Evolutionary conservation across 2,888 invertebrate genomes (phyloP).

Genomic region (Mesoligia furuncula): DNA sequence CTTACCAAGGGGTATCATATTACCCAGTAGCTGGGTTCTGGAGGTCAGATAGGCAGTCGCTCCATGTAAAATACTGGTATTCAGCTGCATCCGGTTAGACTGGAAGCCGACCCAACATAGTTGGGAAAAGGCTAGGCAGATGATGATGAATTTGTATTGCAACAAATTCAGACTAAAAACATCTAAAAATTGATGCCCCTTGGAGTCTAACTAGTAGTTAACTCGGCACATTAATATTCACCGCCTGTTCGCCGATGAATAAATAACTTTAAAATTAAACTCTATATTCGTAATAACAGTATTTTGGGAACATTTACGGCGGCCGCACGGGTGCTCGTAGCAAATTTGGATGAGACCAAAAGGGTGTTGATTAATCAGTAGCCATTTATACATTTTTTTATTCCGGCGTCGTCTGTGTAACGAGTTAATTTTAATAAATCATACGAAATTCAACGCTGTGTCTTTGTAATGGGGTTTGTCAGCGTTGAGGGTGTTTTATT

Average conservation of each 20-base stretch:
- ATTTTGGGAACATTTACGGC: slow-evolving; percentile 44
- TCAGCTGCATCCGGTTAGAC: too few relatives aligned
- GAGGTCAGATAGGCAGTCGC: too few relatives aligned
- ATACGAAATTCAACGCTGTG: slow-evolving; percentile 57
- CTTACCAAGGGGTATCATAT: too few relatives aligned
- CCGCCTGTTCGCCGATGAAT: slow-evolving; percentile 44
- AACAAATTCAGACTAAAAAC: slow-evolving; percentile 9
- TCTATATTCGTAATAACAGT: slow-evolving; percentile 55
- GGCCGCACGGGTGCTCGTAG: slow-evolving; percentile 37
- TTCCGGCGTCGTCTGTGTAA: slow-evolving; percentile 42
- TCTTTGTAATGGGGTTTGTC: slow-evolving; percentile 49
- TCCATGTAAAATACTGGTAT: too few relatives aligned
- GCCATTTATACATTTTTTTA: slow-evolving; percentile 61
- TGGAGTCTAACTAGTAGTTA: slow-evolving; percentile 46
- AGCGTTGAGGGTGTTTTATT: slow-evolving; percentile 49
- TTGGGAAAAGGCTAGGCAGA: too few relatives aligned
- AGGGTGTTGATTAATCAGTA: slow-evolving; percentile 64
- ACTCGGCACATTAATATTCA: slow-evolving; percentile 56
- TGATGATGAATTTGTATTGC: too few relatives aligned
- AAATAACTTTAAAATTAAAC: slow-evolving; percentile 61
- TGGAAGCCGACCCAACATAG: too few relatives aligned
- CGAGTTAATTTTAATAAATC: slow-evolving; percentile 68
- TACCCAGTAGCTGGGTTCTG: too few relatives aligned
- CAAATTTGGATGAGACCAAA: slow-evolving; percentile 56
- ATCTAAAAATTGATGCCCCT: slow-evolving; percentile 47